phyloP scores from a whole-genome alignment of 2,113 vertebrate species.

The Podarcis raffonei region DNA sequence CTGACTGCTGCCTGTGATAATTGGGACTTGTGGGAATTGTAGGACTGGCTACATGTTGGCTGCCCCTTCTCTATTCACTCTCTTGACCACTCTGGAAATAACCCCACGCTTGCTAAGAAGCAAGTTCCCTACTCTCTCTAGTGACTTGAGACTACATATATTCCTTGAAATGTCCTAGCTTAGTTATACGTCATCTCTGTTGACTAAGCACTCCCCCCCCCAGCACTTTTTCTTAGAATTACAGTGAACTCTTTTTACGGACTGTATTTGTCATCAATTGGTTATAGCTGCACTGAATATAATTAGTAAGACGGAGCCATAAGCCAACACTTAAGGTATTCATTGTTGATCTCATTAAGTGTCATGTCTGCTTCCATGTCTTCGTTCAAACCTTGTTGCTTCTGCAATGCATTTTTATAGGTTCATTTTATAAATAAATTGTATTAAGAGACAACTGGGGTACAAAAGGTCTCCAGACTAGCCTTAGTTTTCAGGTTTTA shows the following conservation, averaged over 20 bases:
- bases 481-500: slow-evolving; percentile 75
- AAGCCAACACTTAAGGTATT: slow-evolving; percentile 20
- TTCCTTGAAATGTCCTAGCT: slow-evolving; percentile 56
- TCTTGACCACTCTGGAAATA: background rate
- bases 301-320: slow-evolving; percentile 6
- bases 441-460: slow-evolving; percentile 59
- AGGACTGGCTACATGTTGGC: too few species aligned
- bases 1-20: too few species aligned
- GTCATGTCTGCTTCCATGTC: slow-evolving; percentile 42
- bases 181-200: slow-evolving; percentile 46
- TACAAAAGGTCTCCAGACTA: slow-evolving; percentile 71
- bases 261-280: slow-evolving; percentile 15
- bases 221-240: slow-evolving; percentile 28
- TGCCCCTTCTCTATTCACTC: background rate
- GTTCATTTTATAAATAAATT: slow-evolving; percentile 67
- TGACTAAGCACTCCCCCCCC: slow-evolving; percentile 27
- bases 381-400: slow-evolving; percentile 44
- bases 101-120: background rate
- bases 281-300: slow-evolving; percentile 13
- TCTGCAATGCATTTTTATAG: slow-evolving; percentile 64
- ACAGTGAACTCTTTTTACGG: slow-evolving; percentile 1
- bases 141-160: slow-evolving; percentile 29
- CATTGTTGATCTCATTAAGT: slow-evolving; percentile 34
- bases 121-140: background rate
- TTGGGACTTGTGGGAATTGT: too few species aligned